phyloP scores from a whole-genome alignment of 2,888 invertebrate genomes.

The Diabrotica balteata region DNA sequence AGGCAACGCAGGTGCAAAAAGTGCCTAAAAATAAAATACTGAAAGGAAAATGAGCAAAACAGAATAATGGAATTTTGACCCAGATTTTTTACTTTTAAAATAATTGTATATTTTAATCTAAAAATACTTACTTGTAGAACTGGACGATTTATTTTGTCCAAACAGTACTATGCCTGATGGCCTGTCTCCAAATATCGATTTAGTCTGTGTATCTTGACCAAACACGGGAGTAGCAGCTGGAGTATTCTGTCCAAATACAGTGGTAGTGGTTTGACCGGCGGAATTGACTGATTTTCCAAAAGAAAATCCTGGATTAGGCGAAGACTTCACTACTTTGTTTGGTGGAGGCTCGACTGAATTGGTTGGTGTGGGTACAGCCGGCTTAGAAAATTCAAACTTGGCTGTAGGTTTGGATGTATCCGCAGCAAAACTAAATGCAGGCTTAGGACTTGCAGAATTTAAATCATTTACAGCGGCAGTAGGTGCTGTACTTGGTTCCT shows the following conservation, averaged over 20 bases:
- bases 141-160: conserved; percentile 7
- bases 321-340: background rate
- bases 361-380: conserved; percentile 1
- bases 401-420: background rate
- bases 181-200: too few relatives aligned
- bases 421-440: background rate
- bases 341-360: too few relatives aligned
- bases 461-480: too few relatives aligned
- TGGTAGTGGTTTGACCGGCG: background rate
- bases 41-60: too few relatives aligned
- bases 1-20: too few relatives aligned
- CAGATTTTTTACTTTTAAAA: too few relatives aligned
- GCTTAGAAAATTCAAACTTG: background rate
- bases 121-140: background rate
- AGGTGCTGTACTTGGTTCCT: too few relatives aligned
- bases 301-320: conserved; percentile 18
- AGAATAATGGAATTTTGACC: too few relatives aligned
- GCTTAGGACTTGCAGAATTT: background rate
- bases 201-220: too few relatives aligned
- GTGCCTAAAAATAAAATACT: too few relatives aligned
- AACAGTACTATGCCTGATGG: background rate
- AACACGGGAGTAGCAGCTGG: too few relatives aligned
- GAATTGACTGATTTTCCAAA: conserved; percentile 24
- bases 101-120: too few relatives aligned
- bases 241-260: conserved; percentile 2